Conservation (phyloP, 2,888 invertebrate species). For the Smittia sp. region DNA sequence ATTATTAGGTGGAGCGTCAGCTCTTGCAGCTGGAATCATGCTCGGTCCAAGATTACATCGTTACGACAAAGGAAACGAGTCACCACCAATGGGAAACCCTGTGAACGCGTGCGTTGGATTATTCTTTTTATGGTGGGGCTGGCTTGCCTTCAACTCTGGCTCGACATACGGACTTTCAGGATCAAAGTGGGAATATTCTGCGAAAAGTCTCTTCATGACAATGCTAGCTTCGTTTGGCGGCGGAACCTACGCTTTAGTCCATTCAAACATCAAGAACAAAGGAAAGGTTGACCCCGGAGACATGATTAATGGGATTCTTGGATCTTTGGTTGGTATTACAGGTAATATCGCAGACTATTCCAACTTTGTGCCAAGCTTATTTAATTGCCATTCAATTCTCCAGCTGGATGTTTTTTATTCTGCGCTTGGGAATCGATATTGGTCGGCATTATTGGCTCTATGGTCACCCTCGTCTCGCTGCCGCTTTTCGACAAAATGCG, state of each 20-base stretch:
- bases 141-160: conserved; percentile 59
- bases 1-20: conserved; percentile 46
- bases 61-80: conserved; percentile 50
- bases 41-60: conserved; percentile 56
- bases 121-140: conserved; percentile 73
- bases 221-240: conserved; percentile 56
- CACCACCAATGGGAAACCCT: conserved; percentile 61
- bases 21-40: conserved; percentile 55
- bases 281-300: conserved; percentile 30
- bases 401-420: conserved; percentile 40
- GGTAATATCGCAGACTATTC: conserved; percentile 33
- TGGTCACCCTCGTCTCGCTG: conserved; percentile 15
- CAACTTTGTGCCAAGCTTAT: too few relatives aligned
- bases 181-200: conserved; percentile 57
- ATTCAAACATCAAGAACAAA: conserved; percentile 12
- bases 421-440: conserved; percentile 38
- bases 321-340: conserved; percentile 27
- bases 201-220: conserved; percentile 54
- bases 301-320: conserved; percentile 36
- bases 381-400: conserved; percentile 28
- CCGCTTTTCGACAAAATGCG: conserved; percentile 26
- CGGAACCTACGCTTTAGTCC: conserved; percentile 46
- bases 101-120: conserved; percentile 81
- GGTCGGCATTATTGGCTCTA: conserved; percentile 32
- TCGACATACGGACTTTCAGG: conserved; percentile 49